A percentile compares a stretch with the other conserved stretches of the same genome.
Evolutionary conservation across 2,888 invertebrate species (phyloP).

Genomic region (Lasioglossum figueresi): DNA sequence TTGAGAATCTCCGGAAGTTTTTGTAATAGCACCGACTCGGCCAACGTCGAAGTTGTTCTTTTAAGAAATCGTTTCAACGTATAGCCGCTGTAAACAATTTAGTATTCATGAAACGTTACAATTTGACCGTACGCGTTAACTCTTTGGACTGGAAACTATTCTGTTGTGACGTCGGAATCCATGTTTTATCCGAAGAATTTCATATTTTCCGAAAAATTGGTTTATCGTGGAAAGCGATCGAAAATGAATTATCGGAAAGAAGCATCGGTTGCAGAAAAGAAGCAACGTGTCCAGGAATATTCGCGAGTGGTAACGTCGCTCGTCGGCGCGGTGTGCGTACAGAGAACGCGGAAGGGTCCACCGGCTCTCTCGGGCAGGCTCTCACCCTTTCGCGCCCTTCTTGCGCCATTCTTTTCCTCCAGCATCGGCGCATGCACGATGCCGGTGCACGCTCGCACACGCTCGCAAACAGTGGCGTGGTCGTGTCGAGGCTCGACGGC

Average conservation of each 20-base stretch:
- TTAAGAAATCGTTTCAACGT: background rate
- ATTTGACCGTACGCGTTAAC: too few relatives aligned
- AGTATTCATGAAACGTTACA: background rate
- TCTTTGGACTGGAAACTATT: too few relatives aligned
- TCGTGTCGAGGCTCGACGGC: slow-evolving; percentile 58
- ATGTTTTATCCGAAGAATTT: too few relatives aligned
- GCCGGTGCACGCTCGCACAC: slow-evolving; percentile 15
- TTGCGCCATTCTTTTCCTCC: slow-evolving; percentile 59
- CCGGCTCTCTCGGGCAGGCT: slow-evolving; percentile 38
- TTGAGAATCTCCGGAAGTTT: background rate
- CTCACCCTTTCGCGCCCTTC: slow-evolving; percentile 65
- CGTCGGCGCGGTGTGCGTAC: background rate
- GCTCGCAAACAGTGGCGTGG: background rate
- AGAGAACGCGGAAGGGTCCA: slow-evolving; percentile 39
- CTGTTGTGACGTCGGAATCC: too few relatives aligned
- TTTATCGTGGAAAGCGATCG: background rate
- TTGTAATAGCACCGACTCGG: background rate
- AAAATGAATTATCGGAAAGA: too few relatives aligned
- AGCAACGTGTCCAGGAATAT: slow-evolving; percentile 36
- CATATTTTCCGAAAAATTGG: too few relatives aligned
- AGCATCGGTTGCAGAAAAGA: too few relatives aligned
- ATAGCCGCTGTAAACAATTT: background rate
- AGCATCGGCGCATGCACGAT: slow-evolving; percentile 41
- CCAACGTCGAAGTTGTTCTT: background rate
- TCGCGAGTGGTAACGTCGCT: slow-evolving; percentile 24